These are phyloP conservation scores for Enteromius unitaeniatus DNA, from an alignment of 2,797 vertebrate species.

Conservation along the genomic window DNA sequence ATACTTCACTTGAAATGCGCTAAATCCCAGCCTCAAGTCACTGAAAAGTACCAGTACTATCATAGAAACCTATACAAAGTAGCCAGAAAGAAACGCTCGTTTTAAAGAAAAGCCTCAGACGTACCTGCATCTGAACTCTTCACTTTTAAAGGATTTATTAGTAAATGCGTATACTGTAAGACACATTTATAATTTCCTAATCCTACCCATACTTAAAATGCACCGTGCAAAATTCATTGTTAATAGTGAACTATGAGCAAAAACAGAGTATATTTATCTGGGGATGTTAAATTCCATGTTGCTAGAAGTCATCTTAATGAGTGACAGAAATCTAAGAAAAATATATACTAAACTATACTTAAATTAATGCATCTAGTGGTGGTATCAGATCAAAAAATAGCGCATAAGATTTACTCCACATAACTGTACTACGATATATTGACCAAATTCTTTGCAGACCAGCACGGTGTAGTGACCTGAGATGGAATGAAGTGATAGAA, in stretches of 20 bases:
- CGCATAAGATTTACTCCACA: neutral
- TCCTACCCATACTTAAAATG: neutral
- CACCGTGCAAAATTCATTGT: neutral
- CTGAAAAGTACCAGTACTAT: too few species aligned
- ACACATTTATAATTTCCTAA: neutral
- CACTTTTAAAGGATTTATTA: neutral
- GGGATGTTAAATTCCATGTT: neutral
- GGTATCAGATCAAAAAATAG: neutral
- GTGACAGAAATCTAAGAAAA: neutral
- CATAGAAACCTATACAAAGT: too few species aligned
- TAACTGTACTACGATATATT: neutral
- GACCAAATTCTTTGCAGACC: neutral
- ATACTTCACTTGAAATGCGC: too few species aligned
- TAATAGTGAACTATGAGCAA: neutral
- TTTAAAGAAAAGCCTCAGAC: too few species aligned
- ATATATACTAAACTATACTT: neutral
- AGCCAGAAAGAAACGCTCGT: too few species aligned
- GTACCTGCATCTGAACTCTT: too few species aligned
- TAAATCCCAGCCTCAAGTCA: too few species aligned
- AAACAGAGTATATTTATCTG: too few species aligned
- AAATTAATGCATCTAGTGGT: too few species aligned
- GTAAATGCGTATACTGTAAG: too few species aligned
- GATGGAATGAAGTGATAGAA: conserved; percentile 15
- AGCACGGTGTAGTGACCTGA: conserved; percentile 16
- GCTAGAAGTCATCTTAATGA: neutral